Evolutionary conservation across 2,797 vertebrate species (phyloP).

Genomic region (Galaxias olidus): DNA sequence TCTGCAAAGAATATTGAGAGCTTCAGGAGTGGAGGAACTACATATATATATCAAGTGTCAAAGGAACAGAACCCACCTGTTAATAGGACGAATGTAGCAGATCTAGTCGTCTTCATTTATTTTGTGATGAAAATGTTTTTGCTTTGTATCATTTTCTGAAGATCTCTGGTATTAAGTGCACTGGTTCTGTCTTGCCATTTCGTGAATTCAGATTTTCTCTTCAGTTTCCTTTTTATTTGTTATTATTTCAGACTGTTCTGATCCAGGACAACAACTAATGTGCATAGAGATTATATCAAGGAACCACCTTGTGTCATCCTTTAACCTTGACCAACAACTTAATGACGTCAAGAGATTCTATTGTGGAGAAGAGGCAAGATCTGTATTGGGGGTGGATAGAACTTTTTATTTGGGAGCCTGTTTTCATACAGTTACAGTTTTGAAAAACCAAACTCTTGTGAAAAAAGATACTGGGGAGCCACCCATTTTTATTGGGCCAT

Average conservation of each 20-base stretch:
- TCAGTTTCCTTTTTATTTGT: slow-evolving; percentile 39
- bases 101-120: slow-evolving; percentile 66
- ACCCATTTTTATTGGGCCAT: too few species aligned
- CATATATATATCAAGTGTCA: too few species aligned
- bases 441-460: too few species aligned
- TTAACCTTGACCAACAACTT: neutral
- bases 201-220: slow-evolving; percentile 65
- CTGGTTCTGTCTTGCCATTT: slow-evolving; percentile 74
- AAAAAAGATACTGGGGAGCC: too few species aligned
- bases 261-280: too few species aligned
- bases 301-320: slow-evolving; percentile 6
- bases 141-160: slow-evolving; percentile 50
- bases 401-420: slow-evolving; percentile 2
- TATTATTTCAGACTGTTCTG: too few species aligned
- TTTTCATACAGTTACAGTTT: neutral
- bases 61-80: too few species aligned
- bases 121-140: slow-evolving; percentile 52
- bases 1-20: too few species aligned
- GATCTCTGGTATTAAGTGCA: slow-evolving; percentile 75
- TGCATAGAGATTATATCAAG: too few species aligned
- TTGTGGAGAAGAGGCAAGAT: neutral
- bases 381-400: slow-evolving; percentile 3
- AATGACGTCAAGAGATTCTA: neutral
- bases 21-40: too few species aligned
- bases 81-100: too few species aligned